Evolutionary conservation across 2,113 vertebrate genomes (phyloP).

Genomic region (Forbesichthys papilliferus): DNA sequence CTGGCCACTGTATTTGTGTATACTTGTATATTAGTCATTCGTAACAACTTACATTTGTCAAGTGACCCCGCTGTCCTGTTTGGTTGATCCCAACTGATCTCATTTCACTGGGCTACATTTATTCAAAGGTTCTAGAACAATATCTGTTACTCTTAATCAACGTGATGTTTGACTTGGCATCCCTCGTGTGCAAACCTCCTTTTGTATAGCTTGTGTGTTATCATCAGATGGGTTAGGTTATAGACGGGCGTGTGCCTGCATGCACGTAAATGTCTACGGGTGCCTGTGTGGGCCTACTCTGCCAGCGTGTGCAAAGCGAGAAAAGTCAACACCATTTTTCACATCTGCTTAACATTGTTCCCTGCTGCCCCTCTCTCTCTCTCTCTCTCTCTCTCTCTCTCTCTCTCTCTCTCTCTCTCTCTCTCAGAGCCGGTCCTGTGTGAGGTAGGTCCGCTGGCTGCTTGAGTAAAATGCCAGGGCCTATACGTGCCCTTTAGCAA

Average conservation of each 20-base stretch:
- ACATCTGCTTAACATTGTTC: constrained; percentile 46
- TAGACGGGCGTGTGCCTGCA: constrained; percentile 11
- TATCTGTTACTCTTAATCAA: too few species aligned
- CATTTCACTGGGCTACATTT: too few species aligned
- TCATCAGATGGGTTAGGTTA: background rate
- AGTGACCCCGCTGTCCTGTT: too few species aligned
- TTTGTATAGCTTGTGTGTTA: constrained; percentile 1
- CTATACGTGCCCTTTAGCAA: constrained; percentile 53
- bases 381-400: constrained; percentile 32
- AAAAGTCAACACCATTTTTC: constrained; percentile 66
- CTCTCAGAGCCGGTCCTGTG: constrained; percentile 25
- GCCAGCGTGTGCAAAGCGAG: constrained; percentile 34
- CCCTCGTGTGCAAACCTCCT: too few species aligned
- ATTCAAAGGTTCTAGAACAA: too few species aligned
- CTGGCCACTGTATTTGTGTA: constrained; percentile 23
- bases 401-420: constrained; percentile 14
- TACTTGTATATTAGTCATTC: background rate
- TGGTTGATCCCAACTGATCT: too few species aligned
- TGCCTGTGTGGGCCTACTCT: background rate
- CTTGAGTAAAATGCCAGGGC: constrained; percentile 58
- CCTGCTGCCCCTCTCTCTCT: constrained; percentile 7
- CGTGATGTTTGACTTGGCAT: too few species aligned
- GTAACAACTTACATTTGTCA: too few species aligned
- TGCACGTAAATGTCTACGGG: constrained; percentile 11
- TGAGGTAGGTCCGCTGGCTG: constrained; percentile 25